A percentile compares a stretch with the other conserved stretches of the same genome.
These are phyloP conservation scores for Clarias magur DNA, from an alignment of 2,113 vertebrate genomes.

Conservation along the genomic window DNA sequence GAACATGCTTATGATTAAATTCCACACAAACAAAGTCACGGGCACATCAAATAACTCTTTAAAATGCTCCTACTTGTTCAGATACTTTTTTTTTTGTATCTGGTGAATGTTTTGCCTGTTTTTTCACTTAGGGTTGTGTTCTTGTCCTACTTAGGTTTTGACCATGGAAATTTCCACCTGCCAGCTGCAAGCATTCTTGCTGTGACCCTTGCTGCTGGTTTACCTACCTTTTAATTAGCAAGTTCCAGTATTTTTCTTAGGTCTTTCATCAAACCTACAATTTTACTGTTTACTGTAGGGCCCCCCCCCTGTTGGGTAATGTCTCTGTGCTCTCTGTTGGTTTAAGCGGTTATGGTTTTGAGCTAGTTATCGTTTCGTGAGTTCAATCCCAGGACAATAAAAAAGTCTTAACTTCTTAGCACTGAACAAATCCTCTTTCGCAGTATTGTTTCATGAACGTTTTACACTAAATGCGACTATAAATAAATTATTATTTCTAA, in stretches of 20 bases:
- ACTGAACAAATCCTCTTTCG: background rate
- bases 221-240: background rate
- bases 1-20: too few species aligned
- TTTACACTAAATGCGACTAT: background rate
- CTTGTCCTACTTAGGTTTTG: background rate
- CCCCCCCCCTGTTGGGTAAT: background rate
- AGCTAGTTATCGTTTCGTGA: background rate
- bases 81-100: too few species aligned
- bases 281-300: background rate
- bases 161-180: background rate
- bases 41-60: too few species aligned
- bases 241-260: background rate
- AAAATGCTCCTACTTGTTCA: too few species aligned
- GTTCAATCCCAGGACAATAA: background rate
- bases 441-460: background rate
- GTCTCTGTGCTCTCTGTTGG: background rate
- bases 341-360: background rate
- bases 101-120: background rate
- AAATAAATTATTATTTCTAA: background rate
- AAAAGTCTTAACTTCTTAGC: background rate
- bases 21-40: too few species aligned
- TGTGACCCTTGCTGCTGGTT: background rate
- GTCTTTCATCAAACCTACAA: background rate
- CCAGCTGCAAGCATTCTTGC: background rate
- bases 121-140: background rate